Evolutionary conservation across 2,797 vertebrate genomes (phyloP), one percentile per base, ranked within the genome.

Genomic region (Bradypodion ventrale): DNA sequence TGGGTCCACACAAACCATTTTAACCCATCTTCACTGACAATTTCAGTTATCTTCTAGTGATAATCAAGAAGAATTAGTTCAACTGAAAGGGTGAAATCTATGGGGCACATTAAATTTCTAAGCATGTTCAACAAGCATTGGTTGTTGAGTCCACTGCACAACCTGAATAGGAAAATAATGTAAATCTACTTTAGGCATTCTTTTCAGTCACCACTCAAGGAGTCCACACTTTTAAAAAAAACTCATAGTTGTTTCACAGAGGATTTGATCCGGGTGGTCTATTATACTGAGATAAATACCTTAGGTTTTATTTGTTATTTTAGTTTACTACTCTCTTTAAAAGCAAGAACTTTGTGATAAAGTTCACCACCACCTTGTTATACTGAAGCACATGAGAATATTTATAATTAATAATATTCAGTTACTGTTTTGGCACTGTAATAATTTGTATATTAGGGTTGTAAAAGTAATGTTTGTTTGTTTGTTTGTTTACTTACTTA

Each of bases 151-250:
- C 23, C 23, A 80, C 52, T 52, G 12, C 16, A 5, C 40, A 44
- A 56, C 29, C 35, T 76, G 52, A 27, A 76, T 12, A 78, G 21
- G 0, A 52, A 10, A 25, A 68, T 27, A 66, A 56, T n/a, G n/a
- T n/a, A 42, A 42, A 13, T 25, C 2, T 65, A 44, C 13, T 44
- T n/a, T 60, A 40, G 35, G 7, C 23, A 27, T 29, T 27, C 32
- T 70, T 56, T 13, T n/a, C 7, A 3, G 37, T 83, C 75, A 40
- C 75, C 65, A 87, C 52, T 52, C 75, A 90, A 87, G 81, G 73
- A 35, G 65, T 90, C 86, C 87, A 85, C 77, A 86, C 79, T 89
- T 89, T 90, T 87, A 63, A 2, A 49, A 49, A 49, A 32, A 74
- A 52, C 1, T 29, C n/a, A n/a, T 49, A 25, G 32, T 12, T 35